A percentile compares a stretch with the other conserved stretches of the same genome.
Conservation (phyloP, 2,888 invertebrate species). For the Lepidonotus clava region DNA sequence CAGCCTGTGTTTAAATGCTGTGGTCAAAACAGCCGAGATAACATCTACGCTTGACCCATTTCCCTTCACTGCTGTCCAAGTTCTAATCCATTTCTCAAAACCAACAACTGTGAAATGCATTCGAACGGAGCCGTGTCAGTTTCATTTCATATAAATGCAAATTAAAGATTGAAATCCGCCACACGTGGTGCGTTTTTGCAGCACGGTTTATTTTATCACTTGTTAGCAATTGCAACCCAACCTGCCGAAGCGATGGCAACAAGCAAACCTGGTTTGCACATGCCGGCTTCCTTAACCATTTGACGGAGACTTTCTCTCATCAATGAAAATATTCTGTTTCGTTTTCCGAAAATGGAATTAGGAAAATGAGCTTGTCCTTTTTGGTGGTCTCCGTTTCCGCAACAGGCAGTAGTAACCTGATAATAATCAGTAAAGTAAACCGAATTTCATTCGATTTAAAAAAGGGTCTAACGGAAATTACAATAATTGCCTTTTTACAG, state of each 20-base stretch:
- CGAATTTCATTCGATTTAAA: too few relatives aligned
- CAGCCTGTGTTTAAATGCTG: background rate
- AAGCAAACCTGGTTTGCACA: too few relatives aligned
- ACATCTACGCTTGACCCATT: slow-evolving; percentile 5
- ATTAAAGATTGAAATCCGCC: slow-evolving; percentile 28
- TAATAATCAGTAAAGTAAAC: too few relatives aligned
- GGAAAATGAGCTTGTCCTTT: too few relatives aligned
- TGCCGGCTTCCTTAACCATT: too few relatives aligned
- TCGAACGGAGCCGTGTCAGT: slow-evolving; percentile 24
- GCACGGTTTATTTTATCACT: slow-evolving; percentile 20
- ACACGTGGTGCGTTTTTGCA: background rate
- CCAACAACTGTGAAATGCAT: slow-evolving; percentile 30
- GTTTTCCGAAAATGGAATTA: too few relatives aligned
- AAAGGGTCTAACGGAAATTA: too few relatives aligned
- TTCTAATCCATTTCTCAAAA: slow-evolving; percentile 32
- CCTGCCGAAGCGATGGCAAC: background rate
- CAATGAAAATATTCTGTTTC: too few relatives aligned
- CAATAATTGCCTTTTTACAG: too few relatives aligned
- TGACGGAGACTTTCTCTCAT: too few relatives aligned
- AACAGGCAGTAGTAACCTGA: too few relatives aligned
- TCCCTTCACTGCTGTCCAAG: background rate
- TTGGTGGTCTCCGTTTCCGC: too few relatives aligned
- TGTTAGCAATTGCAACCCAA: slow-evolving; percentile 10
- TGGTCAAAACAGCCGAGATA: background rate
- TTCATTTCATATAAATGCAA: slow-evolving; percentile 48